A percentile compares a stretch with the other conserved stretches of the same genome.
Conservation (phyloP, 2,797 vertebrate species). For the Paramormyrops hopkinsi region DNA sequence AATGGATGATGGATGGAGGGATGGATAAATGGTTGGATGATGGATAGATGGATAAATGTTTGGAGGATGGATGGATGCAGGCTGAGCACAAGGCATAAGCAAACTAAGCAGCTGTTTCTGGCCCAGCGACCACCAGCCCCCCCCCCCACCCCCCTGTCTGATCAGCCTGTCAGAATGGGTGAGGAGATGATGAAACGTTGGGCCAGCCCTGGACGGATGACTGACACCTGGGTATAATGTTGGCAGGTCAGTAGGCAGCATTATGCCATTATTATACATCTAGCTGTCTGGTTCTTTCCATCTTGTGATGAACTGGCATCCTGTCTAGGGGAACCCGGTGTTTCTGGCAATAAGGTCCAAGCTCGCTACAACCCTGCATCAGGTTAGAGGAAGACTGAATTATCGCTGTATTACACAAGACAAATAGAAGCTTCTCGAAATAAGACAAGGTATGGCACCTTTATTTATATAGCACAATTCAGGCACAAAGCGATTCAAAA, state of each 20-base stretch:
- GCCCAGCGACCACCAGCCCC: background rate
- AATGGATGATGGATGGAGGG: background rate
- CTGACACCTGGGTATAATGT: background rate
- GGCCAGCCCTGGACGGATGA: background rate
- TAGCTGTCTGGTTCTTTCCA: background rate
- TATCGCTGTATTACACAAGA: background rate
- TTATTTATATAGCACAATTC: too few species aligned
- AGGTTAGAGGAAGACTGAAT: background rate
- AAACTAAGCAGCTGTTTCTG: background rate
- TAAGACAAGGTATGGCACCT: too few species aligned
- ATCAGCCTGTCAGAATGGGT: background rate
- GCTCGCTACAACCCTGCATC: background rate
- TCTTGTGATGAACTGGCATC: background rate
- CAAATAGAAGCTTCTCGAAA: background rate
- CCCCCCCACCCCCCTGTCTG: too few species aligned
- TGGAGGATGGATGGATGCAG: background rate
- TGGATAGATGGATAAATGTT: background rate
- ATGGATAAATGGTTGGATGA: background rate
- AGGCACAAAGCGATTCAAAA: too few species aligned
- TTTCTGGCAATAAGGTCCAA: background rate
- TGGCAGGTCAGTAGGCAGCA: background rate
- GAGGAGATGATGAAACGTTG: background rate
- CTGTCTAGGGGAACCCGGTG: background rate
- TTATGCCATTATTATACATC: background rate
- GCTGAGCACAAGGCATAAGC: background rate